These are phyloP conservation scores for Prolemur simus DNA, from an alignment of 2,113 vertebrate genomes.

Conservation along the genomic window DNA sequence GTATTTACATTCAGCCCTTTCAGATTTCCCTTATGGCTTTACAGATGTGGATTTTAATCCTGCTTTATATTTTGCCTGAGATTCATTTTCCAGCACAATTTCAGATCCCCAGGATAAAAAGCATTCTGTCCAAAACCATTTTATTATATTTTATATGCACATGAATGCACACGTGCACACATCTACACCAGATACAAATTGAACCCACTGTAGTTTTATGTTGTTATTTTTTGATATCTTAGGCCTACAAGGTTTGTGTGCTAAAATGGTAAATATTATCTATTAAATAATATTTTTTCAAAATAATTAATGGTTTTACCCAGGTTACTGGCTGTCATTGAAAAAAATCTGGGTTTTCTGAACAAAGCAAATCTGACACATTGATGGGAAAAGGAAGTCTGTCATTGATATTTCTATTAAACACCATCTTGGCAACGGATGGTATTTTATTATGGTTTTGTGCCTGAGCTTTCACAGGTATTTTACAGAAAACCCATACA, in stretches of 20 bases:
- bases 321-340: neutral
- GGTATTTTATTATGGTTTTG: neutral
- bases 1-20: conserved; percentile 7
- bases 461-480: neutral
- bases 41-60: conserved; percentile 63
- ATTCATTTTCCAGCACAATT: conserved; percentile 43
- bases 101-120: conserved; percentile 33
- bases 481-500: neutral
- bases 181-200: neutral
- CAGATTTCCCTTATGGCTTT: conserved; percentile 50
- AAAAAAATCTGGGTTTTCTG: neutral
- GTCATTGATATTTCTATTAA: neutral
- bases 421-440: neutral
- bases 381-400: neutral
- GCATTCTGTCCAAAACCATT: neutral
- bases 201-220: neutral
- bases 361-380: neutral
- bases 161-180: neutral
- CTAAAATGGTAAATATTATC: neutral
- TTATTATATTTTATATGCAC: neutral
- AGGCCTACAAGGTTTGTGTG: neutral
- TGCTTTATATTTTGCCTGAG: conserved; percentile 55
- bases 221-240: neutral
- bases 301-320: neutral
- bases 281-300: neutral